phyloP scores from a whole-genome alignment of 2,888 invertebrate species.

The Panorpa germanica region DNA sequence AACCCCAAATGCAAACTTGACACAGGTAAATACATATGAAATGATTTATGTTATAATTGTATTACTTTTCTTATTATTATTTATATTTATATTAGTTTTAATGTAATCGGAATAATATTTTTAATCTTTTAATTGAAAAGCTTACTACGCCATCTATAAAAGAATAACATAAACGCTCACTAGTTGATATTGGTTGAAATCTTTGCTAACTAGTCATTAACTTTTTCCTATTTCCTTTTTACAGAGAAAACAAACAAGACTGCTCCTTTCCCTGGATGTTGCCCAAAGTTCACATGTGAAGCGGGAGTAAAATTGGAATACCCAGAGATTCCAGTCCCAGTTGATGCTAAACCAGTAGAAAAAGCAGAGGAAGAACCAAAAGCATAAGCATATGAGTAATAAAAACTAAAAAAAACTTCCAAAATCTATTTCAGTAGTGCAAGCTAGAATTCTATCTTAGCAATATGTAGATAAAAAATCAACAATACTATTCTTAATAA shows the following conservation, averaged over 20 bases:
- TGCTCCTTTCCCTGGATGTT: constrained; percentile 71
- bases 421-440: too few relatives aligned
- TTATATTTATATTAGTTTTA: background rate
- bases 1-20: constrained; percentile 80
- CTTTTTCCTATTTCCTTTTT: constrained; percentile 15
- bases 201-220: background rate
- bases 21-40: constrained; percentile 20
- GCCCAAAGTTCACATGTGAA: constrained; percentile 72
- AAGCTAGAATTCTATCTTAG: too few relatives aligned
- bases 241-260: constrained; percentile 77
- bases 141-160: background rate
- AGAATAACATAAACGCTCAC: background rate
- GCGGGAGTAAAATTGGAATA: constrained; percentile 70
- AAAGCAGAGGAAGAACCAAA: too few relatives aligned
- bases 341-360: too few relatives aligned
- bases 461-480: too few relatives aligned
- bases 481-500: too few relatives aligned
- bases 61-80: background rate
- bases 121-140: background rate
- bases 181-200: background rate
- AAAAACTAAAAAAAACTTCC: too few relatives aligned
- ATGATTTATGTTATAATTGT: constrained; percentile 1
- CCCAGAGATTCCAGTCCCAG: constrained; percentile 69
- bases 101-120: background rate
- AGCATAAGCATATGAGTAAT: too few relatives aligned